phyloP scores from a whole-genome alignment of 2,113 vertebrate species.

The Pristiophorus japonicus region DNA sequence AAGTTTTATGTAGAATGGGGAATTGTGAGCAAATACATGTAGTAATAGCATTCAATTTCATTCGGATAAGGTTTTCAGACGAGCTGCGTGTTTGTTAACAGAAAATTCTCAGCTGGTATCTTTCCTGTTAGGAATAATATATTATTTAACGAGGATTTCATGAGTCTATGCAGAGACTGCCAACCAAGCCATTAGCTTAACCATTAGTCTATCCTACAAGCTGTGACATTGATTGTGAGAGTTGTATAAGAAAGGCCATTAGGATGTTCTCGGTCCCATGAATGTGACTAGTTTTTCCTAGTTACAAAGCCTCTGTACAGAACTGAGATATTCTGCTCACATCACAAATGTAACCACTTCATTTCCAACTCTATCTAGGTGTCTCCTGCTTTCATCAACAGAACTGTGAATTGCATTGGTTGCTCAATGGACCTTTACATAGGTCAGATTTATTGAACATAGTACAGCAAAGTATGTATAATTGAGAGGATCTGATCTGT shows the following conservation, averaged over 20 bases:
- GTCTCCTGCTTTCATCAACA: not conserved
- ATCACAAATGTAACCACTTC: not conserved
- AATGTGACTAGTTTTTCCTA: not conserved
- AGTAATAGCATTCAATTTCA: not conserved
- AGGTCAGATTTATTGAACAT: constrained; percentile 1
- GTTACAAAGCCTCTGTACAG: not conserved
- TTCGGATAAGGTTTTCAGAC: not conserved
- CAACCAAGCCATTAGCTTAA: not conserved
- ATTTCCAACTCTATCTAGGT: not conserved
- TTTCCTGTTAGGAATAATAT: not conserved
- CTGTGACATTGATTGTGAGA: not conserved
- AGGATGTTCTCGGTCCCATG: not conserved
- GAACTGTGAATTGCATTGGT: not conserved
- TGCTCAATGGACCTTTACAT: not conserved
- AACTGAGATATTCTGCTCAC: not conserved
- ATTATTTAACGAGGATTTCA: not conserved
- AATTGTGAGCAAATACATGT: not conserved
- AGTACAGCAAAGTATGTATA: not conserved
- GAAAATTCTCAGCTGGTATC: not conserved
- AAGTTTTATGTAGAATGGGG: not conserved
- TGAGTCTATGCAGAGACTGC: not conserved
- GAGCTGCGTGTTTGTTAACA: not conserved
- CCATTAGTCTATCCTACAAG: not conserved
- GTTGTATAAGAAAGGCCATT: not conserved
- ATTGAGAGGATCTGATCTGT: not conserved